Evolutionary conservation across 1,140 invertebrate species (phyloP), one percentile per base, ranked within the genome.

Genomic region (Harlomillsia oculata): DNA sequence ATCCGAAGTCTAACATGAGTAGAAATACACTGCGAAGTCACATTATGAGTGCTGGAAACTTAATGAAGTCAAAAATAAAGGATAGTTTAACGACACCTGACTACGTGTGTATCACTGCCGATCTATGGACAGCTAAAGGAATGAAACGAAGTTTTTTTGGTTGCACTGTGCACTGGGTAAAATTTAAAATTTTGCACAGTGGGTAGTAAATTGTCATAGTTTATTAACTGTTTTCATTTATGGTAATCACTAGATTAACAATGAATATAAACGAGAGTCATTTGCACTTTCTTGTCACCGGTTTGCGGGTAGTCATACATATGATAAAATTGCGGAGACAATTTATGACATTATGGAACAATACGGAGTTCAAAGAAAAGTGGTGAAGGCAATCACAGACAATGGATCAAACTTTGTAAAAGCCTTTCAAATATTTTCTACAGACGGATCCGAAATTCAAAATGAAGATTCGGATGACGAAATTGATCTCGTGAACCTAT

Each of bases 331-430:
- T 18, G 51, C 62, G 1, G 52, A 62, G 9, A 9, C 57, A 20
- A 34, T 64, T 6, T 18, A 9, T 1, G 46, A 49, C 25, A 66
- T 65, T 48, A 48, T 62, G 30, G 6, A 9, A 16, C 51, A 53
- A 9, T 67, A 61, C 46, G 55, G 50, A n/a, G 28, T 67, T 9
- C 54, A 48, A 36, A 21, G 41, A 37, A 67, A 67, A 43, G 39
- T 68, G 14, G 56, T 60, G 9, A 60, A 58, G 5, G 60, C 60
- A 16, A 43, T 68, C 3, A 68, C 66, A 3, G 64, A 67, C 40
- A 66, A 63, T 30, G 67, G 53, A 25, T 48, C 58, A 1, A 66
- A 67, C 40, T 67, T 67, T 45, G 45, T 61, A 2, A 67, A 66
- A 49, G 63, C 65, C 9, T 67, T 68, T 37, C 46, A 53, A 45